phyloP scores from a whole-genome alignment of 2,797 vertebrate genomes.

The Loris lydekkerianus region DNA sequence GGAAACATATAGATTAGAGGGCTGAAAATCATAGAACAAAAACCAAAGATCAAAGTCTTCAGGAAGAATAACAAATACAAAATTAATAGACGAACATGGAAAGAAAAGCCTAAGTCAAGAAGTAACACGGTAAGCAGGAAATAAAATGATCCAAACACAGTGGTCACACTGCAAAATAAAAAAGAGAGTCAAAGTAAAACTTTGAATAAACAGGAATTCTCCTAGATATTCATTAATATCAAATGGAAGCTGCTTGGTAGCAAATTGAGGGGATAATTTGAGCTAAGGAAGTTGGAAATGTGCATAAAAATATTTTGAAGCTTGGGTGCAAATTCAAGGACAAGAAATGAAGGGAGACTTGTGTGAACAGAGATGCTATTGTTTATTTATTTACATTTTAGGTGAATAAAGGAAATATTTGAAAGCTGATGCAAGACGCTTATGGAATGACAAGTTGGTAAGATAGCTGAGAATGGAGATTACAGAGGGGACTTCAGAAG shows the following conservation, averaged over 20 bases:
- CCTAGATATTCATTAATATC: not conserved
- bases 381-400: not conserved
- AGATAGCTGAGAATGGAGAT: not conserved
- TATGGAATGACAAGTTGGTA: not conserved
- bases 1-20: not conserved
- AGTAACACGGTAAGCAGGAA: not conserved
- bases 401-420: not conserved
- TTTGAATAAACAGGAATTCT: not conserved
- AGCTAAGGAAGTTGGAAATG: not conserved
- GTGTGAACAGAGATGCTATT: not conserved
- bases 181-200: not conserved
- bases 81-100: not conserved
- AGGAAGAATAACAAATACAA: not conserved
- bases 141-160: not conserved
- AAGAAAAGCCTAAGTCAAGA: not conserved
- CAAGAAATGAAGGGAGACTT: not conserved
- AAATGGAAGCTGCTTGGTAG: not conserved
- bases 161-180: not conserved
- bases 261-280: not conserved
- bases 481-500: not conserved
- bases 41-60: not conserved
- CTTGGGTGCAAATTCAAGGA: not conserved
- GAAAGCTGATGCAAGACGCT: not conserved
- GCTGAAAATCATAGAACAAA: not conserved
- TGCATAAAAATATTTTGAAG: not conserved